Evolutionary conservation across 2,113 vertebrate genomes (phyloP), one percentile per base, ranked within the genome.

Genomic region (Gallinago undulata): DNA sequence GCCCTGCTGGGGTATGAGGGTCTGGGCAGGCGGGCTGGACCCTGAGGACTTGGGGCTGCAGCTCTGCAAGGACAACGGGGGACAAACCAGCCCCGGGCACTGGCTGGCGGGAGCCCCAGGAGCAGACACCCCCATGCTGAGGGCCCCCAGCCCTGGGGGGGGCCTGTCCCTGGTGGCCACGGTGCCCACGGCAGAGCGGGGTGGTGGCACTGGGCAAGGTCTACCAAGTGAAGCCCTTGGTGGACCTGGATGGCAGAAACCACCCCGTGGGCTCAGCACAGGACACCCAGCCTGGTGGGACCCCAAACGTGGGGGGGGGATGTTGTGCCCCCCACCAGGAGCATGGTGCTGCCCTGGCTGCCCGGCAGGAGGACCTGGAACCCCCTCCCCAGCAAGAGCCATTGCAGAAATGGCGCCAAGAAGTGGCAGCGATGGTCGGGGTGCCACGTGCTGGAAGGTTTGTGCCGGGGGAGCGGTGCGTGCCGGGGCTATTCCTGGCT

Each of bases 401-500:
- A 8, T 7, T 9, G 62, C 72, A 77, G 73, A 86, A 27, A 2
- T 1, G 10, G 68, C 41, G 22, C 35, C 13, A 4, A 37, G 39
- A 39, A 39, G 39, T 39, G 39, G 84, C 78, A 62, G 77, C 0
- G 2, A 6, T 3, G 37, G 60, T 80, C 6, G 0, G 39, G 16
- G 27, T n/a, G 76, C 63, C 86, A 72, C 11, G 50, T 84, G 75
- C 85, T 67, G 90, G 59, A 45, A 69, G 17, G 63, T 90, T 90
- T 63, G 50, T 76, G 59, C 87, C 3, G 39, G 22, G 84, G 81
- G 68, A 79, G 62, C 0, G 0, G 60, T 17, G 8, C 6, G 4
- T 59, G 83, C 21, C 0, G 5, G 50, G 88, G 90, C 90, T 97
- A 96, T 96, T 97, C 92, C 92, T 93, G 95, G 83, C 89, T 80